Conservation (phyloP, 2,888 invertebrate genomes). For the Acanthosoma haemorrhoidale region DNA sequence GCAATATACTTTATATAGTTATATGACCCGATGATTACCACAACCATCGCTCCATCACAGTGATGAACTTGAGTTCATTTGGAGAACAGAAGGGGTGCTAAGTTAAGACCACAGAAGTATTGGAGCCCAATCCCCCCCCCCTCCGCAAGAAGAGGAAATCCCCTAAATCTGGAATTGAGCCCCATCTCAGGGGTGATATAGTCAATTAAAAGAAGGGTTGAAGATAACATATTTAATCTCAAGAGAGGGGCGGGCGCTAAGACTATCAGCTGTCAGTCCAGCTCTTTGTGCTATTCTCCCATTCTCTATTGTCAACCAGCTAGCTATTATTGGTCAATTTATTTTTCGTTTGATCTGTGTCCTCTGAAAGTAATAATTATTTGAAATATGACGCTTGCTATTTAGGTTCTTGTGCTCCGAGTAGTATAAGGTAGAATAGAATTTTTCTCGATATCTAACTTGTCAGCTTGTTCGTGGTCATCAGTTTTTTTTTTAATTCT, state of each 20-base stretch:
- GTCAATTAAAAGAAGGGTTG: slow-evolving; percentile 12
- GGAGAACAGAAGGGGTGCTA: not conserved
- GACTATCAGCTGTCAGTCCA: not conserved
- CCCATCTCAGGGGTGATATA: not conserved
- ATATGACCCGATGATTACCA: no score
- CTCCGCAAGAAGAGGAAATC: not conserved
- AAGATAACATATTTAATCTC: slow-evolving; percentile 7
- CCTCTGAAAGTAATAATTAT: no score
- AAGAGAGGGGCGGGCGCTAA: not conserved
- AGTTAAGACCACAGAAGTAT: not conserved
- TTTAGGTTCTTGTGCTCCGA: no score
- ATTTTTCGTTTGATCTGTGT: not conserved
- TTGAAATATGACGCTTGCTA: no score
- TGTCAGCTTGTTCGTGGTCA: no score
- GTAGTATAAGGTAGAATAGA: no score
- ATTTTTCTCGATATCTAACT: no score
- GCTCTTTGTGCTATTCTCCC: no score
- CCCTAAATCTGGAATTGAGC: not conserved
- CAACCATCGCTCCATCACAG: not conserved
- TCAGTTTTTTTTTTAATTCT: no score
- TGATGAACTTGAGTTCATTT: slow-evolving; percentile 3
- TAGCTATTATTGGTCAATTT: not conserved
- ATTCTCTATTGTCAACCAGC: not conserved
- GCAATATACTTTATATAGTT: no score
- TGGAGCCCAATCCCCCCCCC: not conserved